Conservation (phyloP, 2,113 vertebrate genomes). For the Sapayoa aenigma region DNA sequence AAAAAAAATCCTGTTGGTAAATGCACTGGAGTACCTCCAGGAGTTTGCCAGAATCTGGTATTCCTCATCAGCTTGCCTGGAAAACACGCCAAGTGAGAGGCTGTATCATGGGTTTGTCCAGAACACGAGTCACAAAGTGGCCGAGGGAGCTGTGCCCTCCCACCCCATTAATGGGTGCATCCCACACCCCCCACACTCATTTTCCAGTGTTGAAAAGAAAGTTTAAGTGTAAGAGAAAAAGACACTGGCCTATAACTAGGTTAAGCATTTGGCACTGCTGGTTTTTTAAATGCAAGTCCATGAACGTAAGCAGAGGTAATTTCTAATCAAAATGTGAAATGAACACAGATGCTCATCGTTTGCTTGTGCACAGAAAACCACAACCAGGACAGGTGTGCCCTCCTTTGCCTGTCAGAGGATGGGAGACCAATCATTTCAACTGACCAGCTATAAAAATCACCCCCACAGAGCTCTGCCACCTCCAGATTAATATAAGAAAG, state of each 20-base stretch:
- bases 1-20: conserved; percentile 96
- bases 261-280: neutral
- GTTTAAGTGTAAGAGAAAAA: neutral
- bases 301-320: neutral
- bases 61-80: conserved; percentile 95
- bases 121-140: neutral
- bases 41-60: conserved; percentile 96
- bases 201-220: neutral
- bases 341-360: neutral
- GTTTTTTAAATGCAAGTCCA: neutral
- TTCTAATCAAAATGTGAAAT: neutral
- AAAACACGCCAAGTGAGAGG: neutral
- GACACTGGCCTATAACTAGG: neutral
- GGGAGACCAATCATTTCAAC: neutral
- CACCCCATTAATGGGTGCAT: rapidly evolving
- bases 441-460: neutral
- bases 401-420: neutral
- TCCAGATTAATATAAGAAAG: neutral
- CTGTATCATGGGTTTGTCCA: neutral
- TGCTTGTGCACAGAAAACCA: neutral
- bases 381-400: neutral
- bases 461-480: neutral
- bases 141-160: neutral
- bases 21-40: conserved; percentile 94
- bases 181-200: rapidly evolving